Percentiles rank a stretch among this genome's conserved stretches.
phyloP scores from a whole-genome alignment of 2,113 vertebrate species.

The Lasiurus cinereus region DNA sequence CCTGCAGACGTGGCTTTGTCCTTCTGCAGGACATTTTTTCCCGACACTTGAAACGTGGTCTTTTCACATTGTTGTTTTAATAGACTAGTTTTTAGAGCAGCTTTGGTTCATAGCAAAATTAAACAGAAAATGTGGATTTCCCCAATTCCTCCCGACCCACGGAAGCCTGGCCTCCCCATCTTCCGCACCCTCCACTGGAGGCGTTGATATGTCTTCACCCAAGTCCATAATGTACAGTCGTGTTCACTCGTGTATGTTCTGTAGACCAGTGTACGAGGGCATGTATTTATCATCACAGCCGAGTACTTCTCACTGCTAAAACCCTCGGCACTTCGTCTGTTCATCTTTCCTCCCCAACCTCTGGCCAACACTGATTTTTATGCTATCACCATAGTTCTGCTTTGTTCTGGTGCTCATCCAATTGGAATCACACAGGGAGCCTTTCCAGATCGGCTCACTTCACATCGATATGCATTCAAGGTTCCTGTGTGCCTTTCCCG shows the following conservation, averaged over 20 bases:
- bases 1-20: not conserved
- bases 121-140: not conserved
- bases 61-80: not conserved
- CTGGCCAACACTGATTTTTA: not conserved
- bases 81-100: not conserved
- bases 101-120: not conserved
- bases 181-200: not conserved
- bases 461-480: not conserved
- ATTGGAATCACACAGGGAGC: not conserved
- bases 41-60: not conserved
- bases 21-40: fast-evolving
- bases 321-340: not conserved
- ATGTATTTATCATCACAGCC: not conserved
- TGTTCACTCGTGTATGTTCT: fast-evolving
- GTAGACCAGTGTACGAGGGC: not conserved
- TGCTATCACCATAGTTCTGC: not conserved
- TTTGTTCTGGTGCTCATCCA: no score
- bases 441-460: not conserved
- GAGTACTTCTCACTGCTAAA: not conserved
- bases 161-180: not conserved
- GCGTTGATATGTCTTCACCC: fast-evolving
- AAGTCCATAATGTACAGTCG: not conserved
- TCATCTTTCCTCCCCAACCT: not conserved
- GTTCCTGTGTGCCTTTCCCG: not conserved
- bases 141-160: not conserved